Evolutionary conservation across 2,113 vertebrate genomes (phyloP), one percentile per base, ranked within the genome.

Genomic region (Speoplatyrhinus poulsoni): DNA sequence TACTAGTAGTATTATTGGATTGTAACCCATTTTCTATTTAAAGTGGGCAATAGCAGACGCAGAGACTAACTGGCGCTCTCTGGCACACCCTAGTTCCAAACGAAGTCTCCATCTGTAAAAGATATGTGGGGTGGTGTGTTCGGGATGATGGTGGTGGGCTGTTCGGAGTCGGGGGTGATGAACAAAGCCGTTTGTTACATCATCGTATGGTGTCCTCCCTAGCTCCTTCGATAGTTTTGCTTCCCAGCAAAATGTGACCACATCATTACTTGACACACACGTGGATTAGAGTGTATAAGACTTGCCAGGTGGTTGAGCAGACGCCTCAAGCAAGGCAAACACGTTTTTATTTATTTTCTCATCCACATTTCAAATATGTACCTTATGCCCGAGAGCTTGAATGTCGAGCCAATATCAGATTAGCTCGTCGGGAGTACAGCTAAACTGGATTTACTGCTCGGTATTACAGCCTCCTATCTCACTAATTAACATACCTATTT

Each of bases 21-120:
- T 84, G 83, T 90, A 91, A 91, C 91, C 91, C 91, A 87, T 81
- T 92, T 91, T 92, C 89, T 90, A 91, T 88, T 90, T 89, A 19
- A 59, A 87, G 12, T 49, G 49, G 13, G 89, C 77, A 80, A 63
- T 72, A 75, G 80, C 32, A 7, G 46, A 67, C 26, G 32, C 66
- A 72, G 64, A 81, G 49, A 58, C 13, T 55, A 32, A 26, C 26
- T 26, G 26, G 1, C 26, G 2, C 26, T 26, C 26, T 26, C n/a
- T 3, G 26, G n/a, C n/a, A 56, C 54, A 12, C 60, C 62, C 74
- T 10, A 17, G 48, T 41, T 6, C 46, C 53, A 1, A 41, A 41
- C 1, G 36, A 6, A 17, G 10, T 48, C 67, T 52, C 57, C 33
- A n/a, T 53, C 62, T 12, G 17, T 3, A 64, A 4, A 50, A 60